Base-by-base conservation (phyloP, 2,113 vertebrate genomes). In the Peromyscus californicus region DNA sequence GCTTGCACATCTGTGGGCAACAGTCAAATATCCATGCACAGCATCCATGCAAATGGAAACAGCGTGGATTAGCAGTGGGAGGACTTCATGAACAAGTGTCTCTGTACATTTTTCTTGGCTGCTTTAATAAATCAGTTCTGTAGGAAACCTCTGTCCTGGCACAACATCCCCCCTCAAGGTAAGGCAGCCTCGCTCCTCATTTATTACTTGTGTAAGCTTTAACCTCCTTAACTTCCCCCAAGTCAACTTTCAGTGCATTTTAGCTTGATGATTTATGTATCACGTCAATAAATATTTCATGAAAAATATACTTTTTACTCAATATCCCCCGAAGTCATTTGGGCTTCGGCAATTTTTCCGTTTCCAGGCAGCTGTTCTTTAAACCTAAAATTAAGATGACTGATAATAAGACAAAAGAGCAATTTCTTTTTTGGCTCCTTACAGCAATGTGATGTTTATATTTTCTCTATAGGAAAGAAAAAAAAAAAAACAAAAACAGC, bases 221-320 rank as follows among this genome's bases (percentile, higher is more conserved):
- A 98, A 98, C 98, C 97, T 98, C 98, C 98, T 84, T 90, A 98
- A 89, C 75, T 96, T 97, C 96, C 94, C 93, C 76, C 76, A 93
- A 98, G 95, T 97, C 98, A 97, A 93, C 72, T 97, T 96, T 67
- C 15, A 97, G 92, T 94, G 97, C 74, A 42, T 33, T 98, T 98
- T 98, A 98, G 93, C 98, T 54, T 93, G 94, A 98, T 98, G 98
- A 98, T 98, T 99, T 98, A 98, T 98, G 85, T 94, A 98, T 97
- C 12, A 85, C 33, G 79, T 86, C 96, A 97, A 98, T 96, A 98
- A 98, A 98, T 96, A 97, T 98, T 98, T 94, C 94, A 87, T 98
- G 95, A 97, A 97, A 98, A 97, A 80, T 93, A 93, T 78, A 86
- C 4, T 96, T 98, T 97, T 97, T 96, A 57, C 93, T 84, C 94